Evolutionary conservation across 2,888 invertebrate species (phyloP).

Genomic region (Chorisops tibialis): DNA sequence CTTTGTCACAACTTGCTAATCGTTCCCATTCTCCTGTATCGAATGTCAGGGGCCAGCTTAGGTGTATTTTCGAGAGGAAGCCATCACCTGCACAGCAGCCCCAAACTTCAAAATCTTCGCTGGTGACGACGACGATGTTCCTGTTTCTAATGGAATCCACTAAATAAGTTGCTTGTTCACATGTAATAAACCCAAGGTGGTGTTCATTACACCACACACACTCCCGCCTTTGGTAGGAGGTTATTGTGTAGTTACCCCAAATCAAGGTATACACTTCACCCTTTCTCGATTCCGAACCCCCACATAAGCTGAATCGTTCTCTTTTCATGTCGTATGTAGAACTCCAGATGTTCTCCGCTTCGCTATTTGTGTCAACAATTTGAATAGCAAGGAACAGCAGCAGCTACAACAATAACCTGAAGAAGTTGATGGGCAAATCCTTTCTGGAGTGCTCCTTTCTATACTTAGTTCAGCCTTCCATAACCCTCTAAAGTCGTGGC

Average conservation of each 20-base stretch:
- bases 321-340: slow-evolving; percentile 13
- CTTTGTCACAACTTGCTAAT: slow-evolving; percentile 26
- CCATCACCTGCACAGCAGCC: not conserved
- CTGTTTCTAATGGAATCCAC: slow-evolving; percentile 30
- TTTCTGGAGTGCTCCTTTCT: slow-evolving; percentile 18
- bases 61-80: too few relatives aligned
- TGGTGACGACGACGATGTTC: slow-evolving; percentile 14
- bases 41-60: not conserved
- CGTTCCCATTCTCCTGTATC: slow-evolving; percentile 5
- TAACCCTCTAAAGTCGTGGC: slow-evolving; percentile 28
- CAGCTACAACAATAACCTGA: slow-evolving; percentile 22
- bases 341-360: slow-evolving; percentile 28
- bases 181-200: slow-evolving; percentile 34
- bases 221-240: not conserved
- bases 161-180: slow-evolving; percentile 34
- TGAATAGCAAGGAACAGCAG: slow-evolving; percentile 30
- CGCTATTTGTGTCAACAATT: slow-evolving; percentile 32
- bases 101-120: slow-evolving; percentile 16
- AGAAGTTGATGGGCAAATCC: slow-evolving; percentile 1
- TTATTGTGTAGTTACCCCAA: not conserved
- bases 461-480: slow-evolving; percentile 4
- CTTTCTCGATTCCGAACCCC: not conserved
- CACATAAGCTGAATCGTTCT: slow-evolving; percentile 21
- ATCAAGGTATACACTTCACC: not conserved
- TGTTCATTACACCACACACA: not conserved